Evolutionary conservation across 2,888 invertebrate species (phyloP).

Genomic region (Dasypogon diadema): DNA sequence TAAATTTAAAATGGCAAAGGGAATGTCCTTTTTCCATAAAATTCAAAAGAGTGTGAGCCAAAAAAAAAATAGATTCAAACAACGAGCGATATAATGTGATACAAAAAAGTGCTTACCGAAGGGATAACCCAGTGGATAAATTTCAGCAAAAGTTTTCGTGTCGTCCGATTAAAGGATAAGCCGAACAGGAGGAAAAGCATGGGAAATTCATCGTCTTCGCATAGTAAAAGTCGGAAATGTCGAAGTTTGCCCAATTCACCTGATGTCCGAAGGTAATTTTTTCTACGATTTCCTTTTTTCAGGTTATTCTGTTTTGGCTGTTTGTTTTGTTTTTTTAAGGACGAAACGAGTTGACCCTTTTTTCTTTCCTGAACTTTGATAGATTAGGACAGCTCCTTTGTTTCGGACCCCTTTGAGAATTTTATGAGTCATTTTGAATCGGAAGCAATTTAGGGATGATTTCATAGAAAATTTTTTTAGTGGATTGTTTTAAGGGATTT

Average conservation of each 20-base stretch:
- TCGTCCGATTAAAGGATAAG: constrained; percentile 1
- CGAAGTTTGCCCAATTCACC: constrained; percentile 84
- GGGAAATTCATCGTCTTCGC: constrained; percentile 67
- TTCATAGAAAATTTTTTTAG: too few relatives aligned
- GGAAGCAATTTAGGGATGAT: too few relatives aligned
- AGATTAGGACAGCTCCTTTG: not conserved
- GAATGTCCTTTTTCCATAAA: not conserved
- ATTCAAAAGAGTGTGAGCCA: not conserved
- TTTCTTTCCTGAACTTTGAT: not conserved
- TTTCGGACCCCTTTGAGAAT: not conserved
- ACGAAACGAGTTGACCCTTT: not conserved
- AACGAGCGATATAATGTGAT: constrained; percentile 2
- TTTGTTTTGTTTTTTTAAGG: constrained; percentile 2
- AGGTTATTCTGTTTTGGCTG: not conserved
- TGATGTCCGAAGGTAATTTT: constrained; percentile 77
- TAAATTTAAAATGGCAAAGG: not conserved
- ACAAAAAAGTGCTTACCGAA: constrained; percentile 34
- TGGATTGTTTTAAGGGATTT: too few relatives aligned
- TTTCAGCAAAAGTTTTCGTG: not conserved
- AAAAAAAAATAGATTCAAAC: not conserved
- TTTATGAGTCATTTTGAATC: not conserved
- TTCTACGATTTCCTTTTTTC: not conserved
- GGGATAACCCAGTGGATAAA: constrained; percentile 21
- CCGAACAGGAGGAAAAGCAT: constrained; percentile 60
- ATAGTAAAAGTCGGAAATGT: constrained; percentile 66